Base-by-base conservation (phyloP, 1,140 invertebrate genomes). In the Heliothis virescens region DNA sequence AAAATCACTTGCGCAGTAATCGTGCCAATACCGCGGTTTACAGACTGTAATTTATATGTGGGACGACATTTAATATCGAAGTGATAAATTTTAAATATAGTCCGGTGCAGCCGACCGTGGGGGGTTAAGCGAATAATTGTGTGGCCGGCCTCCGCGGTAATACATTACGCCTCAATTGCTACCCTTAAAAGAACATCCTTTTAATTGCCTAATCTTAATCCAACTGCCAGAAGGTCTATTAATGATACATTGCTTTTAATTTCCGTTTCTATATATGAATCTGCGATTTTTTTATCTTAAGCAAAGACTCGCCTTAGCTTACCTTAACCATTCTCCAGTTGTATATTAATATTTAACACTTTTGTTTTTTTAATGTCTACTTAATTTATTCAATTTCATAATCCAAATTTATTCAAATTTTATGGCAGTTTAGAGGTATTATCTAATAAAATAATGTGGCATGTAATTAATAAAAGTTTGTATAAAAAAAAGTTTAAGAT, bases 171-270 rank as follows among this genome's bases (percentile, higher is more conserved):
- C 87, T 88, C 91, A 91, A 93, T 88, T 86, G 87, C 81, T 77
- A 86, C 84, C 90, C 89, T 91, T 93, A 92, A 93, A 91, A 88
- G 89, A 89, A 85, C 88, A 79, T 84, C 83, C 81, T 85, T 90
- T 91, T 93, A 90, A 92, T 92, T 90, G 86, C 88, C 87, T 87
- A 89, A 92, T 89, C 85, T 86, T 85, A 86, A 85, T 86, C 85
- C 82, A 78, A 84, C 82, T 83, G 79, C 82, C 88, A 88, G 89
- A 87, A 87, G 90, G 87, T 88, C 90, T 82, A 29, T n/a, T 21
- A 10, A 48, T 69, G 50, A 47, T 55, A 53, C 50, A 52, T 65
- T 29, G 41, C 13, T 53, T 65, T 15, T 26, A 16, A 50, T 29
- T 75, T 48, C n/a, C 48, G 53, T 47, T 74, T 74, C n/a, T 41